phyloP scores from a whole-genome alignment of 1,140 invertebrate species.

The Paracyclopina nana region DNA sequence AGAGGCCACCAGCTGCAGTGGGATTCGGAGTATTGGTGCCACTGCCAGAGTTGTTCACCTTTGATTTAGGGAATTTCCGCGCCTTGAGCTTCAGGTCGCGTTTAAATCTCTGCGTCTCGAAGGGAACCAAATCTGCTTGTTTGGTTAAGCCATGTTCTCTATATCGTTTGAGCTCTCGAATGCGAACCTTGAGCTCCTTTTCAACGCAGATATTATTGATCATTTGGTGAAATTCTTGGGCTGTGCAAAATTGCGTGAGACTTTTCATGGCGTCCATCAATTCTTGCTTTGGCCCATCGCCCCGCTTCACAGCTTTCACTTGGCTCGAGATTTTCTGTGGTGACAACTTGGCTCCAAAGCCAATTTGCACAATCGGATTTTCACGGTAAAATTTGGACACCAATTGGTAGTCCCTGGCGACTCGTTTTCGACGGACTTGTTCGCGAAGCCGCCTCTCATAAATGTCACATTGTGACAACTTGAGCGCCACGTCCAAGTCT shows the following conservation, averaged over 20 bases:
- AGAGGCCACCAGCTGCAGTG: not conserved
- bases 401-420: conserved; percentile 63
- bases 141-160: conserved; percentile 51
- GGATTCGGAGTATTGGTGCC: not conserved
- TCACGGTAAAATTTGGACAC: conserved; percentile 40
- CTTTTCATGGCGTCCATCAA: conserved; percentile 48
- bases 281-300: conserved; percentile 23
- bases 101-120: conserved; percentile 36
- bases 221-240: conserved; percentile 55
- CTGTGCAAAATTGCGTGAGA: conserved; percentile 65
- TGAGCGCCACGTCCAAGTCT: conserved; percentile 42
- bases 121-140: conserved; percentile 55
- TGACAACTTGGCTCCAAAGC: conserved; percentile 7
- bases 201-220: conserved; percentile 49
- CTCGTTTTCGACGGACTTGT: conserved; percentile 57
- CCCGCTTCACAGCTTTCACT: conserved; percentile 11
- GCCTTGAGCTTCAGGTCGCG: conserved; percentile 1
- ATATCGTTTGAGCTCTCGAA: conserved; percentile 62
- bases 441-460: conserved; percentile 12
- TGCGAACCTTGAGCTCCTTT: conserved; percentile 51
- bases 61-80: too few relatives aligned
- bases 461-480: conserved; percentile 15
- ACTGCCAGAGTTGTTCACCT: too few relatives aligned
- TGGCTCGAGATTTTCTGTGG: conserved; percentile 12
- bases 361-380: conserved; percentile 15